Percentiles rank a stretch among this genome's conserved stretches.
Conservation (phyloP, 2,888 invertebrate species). For the Lasioglossum vierecki region DNA sequence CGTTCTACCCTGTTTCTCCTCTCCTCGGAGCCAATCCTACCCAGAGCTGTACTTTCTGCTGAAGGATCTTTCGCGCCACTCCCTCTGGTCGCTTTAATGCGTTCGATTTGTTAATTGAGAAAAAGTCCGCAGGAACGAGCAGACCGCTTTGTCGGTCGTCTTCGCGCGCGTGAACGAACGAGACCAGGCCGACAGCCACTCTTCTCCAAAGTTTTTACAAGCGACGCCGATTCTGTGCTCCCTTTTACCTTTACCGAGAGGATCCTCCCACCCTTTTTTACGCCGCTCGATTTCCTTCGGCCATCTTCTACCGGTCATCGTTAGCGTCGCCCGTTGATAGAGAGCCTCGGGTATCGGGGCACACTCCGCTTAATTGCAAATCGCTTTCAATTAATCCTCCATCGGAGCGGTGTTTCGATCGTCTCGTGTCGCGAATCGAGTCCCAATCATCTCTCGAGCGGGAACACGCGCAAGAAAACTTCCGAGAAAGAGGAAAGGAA, state of each 20-base stretch:
- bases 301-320: neutral
- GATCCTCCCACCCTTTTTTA: neutral
- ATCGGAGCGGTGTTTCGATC: neutral
- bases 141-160: slow-evolving; percentile 27
- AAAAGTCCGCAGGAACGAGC: slow-evolving; percentile 10
- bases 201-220: neutral
- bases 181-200: neutral
- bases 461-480: slow-evolving; percentile 11
- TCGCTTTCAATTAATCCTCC: neutral
- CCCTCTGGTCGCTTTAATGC: slow-evolving; percentile 16
- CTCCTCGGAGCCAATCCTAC: neutral
- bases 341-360: neutral
- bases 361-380: neutral
- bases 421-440: neutral
- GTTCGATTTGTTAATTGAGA: slow-evolving; percentile 41
- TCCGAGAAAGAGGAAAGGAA: slow-evolving; percentile 21
- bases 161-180: slow-evolving; percentile 11
- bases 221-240: neutral
- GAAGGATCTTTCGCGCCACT: neutral
- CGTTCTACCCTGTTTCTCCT: neutral
- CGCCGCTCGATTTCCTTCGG: neutral
- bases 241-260: neutral
- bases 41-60: neutral
- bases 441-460: neutral
- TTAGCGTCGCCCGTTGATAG: neutral